Base-by-base conservation (phyloP, 2,797 vertebrate species). In the Pipistrellus pipistrellus region DNA sequence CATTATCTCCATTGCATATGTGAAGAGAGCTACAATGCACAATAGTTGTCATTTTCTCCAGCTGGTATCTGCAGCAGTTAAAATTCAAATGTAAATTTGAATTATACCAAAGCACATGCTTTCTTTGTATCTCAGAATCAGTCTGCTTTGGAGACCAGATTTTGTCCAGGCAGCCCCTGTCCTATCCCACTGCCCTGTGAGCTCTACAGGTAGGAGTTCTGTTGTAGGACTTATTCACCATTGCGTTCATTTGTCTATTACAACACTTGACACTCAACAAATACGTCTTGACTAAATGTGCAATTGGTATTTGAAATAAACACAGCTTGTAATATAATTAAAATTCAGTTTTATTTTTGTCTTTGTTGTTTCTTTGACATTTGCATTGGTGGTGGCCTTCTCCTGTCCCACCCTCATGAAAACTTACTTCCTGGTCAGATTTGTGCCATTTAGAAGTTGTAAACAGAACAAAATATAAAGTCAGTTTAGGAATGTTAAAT, bases 311-410 rank as follows among this genome's bases (percentile, higher is more conserved):
- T 11, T 87, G 72, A 72, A 93, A 27, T 15, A 78, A 82, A 1
- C 18, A 77, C 7, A 69, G 32, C 14, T 87, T 7, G 14, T 23
- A 30, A 6, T 11, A 46, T 57, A 44, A 44, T 69, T 55, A 41
- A 81, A 85, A 55, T 73, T 18, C 30, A 83, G 2, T 25, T 48
- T 82, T 32, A 48, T 86, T 69, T 89, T 93, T 80, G 17, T 93
- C 44, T 86, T 88, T 18, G 8, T 8, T 81, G 0, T 73, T 86
- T 1, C 17, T 83, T 94, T 35, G 20, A 71, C 35, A 21, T 38
- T 18, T 44, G 23, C 53, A 2, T 66, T 44, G n/a, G 3, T 4
- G 0, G 1, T 35, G 0, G 38, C n/a, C 14, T 68, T 83, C 4
- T 32, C 69, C 59, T 82, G 21, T 11, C 23, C 23, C 6, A 73